phyloP scores from a whole-genome alignment of 1,140 invertebrate species.

The Drosophila pruinosa region DNA sequence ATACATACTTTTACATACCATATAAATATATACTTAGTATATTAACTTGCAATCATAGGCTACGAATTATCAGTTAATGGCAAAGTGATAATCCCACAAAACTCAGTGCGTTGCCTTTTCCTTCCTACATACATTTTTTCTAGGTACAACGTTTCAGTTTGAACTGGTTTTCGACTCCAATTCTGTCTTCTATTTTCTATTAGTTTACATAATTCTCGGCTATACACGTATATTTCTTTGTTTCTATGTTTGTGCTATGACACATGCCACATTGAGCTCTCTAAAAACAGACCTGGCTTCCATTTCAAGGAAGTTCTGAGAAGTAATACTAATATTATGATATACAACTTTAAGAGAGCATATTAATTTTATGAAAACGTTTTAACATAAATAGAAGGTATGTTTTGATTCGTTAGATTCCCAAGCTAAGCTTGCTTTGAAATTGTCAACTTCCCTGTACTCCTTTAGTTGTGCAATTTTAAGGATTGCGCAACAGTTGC shows the following conservation, averaged over 20 bases:
- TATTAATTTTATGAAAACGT: too few relatives aligned
- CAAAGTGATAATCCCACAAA: conserved; percentile 31
- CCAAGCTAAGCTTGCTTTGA: too few relatives aligned
- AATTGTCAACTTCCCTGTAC: too few relatives aligned
- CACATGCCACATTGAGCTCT: not conserved
- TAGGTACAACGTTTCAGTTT: not conserved
- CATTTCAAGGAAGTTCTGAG: not conserved
- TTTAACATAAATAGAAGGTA: too few relatives aligned
- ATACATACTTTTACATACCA: conserved; percentile 3
- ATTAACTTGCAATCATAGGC: conserved; percentile 28
- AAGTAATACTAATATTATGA: not conserved
- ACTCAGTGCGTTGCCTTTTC: not conserved
- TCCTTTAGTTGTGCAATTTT: not conserved
- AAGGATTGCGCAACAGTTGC: conserved; percentile 48
- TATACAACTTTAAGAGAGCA: too few relatives aligned
- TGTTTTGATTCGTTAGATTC: too few relatives aligned
- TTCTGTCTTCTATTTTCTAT: not conserved
- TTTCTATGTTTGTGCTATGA: not conserved
- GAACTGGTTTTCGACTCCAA: not conserved
- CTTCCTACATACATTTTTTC: not conserved
- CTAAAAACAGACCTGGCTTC: not conserved
- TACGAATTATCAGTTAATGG: conserved; percentile 27
- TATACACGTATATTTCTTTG: not conserved
- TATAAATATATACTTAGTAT: conserved; percentile 19
- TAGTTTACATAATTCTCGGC: not conserved